Evolutionary conservation across 92 coral and sea anemone species (phyloP), one percentile per base, ranked within the genome.

Genomic region (Nematostella vectensis): DNA sequence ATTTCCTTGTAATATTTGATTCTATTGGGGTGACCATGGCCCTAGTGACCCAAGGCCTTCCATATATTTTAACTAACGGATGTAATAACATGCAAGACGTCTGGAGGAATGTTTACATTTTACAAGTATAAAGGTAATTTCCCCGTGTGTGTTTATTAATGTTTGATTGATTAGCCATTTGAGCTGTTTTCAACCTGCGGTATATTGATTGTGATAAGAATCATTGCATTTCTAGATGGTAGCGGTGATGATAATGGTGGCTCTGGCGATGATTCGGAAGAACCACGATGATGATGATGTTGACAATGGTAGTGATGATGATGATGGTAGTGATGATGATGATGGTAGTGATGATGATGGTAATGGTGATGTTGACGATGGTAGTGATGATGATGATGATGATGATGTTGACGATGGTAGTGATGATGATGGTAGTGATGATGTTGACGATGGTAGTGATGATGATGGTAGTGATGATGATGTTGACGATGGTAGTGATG

Each of bases 181-280:
- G n/a, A n/a, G n/a, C n/a, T n/a, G n/a, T n/a, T n/a, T n/a, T n/a
- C n/a, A n/a, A n/a, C n/a, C n/a, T n/a, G n/a, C n/a, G n/a, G n/a
- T n/a, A n/a, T n/a, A n/a, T n/a, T 3, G 3, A 45, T 45, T 2
- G 22, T 45, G 50, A 25, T 3, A 3, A 45, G 2, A 12, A 45
- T 13, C 15, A 11, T 11, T 15, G 11, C 15, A 38, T 11, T 15
- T 15, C 11, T 38, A 38, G 50, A 3, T 3, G 22, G 15, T 45
- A 25, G 15, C 22, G 50, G 50, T 45, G 50, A 12, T 45, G 50
- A 45, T 45, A 13, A 45, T 45, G 50, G 15, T 45, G 50, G 15
- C 22, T 20, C 8, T 45, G 15, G 2, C 2, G 22, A 45, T 45
- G 15, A 12, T 45, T 6, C 17, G 17, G 50, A 45, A 17, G 22